Evolutionary conservation across 1,140 invertebrate species (phyloP).

Genomic region (Pseudomyrmex gracilis): DNA sequence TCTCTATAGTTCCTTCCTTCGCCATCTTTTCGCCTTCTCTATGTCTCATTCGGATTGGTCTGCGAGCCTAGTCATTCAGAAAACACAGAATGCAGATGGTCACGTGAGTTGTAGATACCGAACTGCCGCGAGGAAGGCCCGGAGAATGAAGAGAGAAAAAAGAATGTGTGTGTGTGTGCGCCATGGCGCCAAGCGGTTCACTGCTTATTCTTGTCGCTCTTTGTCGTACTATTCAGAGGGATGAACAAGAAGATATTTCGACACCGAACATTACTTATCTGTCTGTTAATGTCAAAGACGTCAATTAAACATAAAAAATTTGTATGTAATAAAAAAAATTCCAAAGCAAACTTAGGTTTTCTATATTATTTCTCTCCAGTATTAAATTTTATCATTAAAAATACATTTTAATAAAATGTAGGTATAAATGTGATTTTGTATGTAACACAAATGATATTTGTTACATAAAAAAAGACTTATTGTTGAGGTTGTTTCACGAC

Average conservation of each 20-base stretch:
- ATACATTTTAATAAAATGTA: too few relatives aligned
- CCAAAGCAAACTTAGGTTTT: background rate
- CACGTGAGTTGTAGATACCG: conserved; percentile 66
- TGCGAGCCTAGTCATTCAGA: conserved; percentile 82
- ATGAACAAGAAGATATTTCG: conserved; percentile 45
- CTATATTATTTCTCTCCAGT: too few relatives aligned
- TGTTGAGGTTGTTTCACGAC: background rate
- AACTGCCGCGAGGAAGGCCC: conserved; percentile 47
- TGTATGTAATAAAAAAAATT: background rate
- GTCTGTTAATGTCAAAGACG: background rate
- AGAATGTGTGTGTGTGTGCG: conserved; percentile 47
- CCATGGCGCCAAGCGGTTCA: conserved; percentile 69
- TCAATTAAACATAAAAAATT: background rate
- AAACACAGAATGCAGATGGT: conserved; percentile 79
- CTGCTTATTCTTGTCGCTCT: conserved; percentile 53
- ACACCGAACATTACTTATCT: background rate
- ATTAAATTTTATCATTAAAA: background rate
- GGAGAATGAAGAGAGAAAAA: background rate
- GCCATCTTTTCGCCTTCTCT: conserved; percentile 27
- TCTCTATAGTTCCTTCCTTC: conserved; percentile 47
- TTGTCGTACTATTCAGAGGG: conserved; percentile 30
- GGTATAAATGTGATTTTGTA: too few relatives aligned
- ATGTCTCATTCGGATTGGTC: conserved; percentile 72
- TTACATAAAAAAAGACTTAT: background rate
- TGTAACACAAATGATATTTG: background rate